Evolutionary conservation across 2,797 vertebrate genomes (phyloP).

Genomic region (Microctenopoma steveboyesi): DNA sequence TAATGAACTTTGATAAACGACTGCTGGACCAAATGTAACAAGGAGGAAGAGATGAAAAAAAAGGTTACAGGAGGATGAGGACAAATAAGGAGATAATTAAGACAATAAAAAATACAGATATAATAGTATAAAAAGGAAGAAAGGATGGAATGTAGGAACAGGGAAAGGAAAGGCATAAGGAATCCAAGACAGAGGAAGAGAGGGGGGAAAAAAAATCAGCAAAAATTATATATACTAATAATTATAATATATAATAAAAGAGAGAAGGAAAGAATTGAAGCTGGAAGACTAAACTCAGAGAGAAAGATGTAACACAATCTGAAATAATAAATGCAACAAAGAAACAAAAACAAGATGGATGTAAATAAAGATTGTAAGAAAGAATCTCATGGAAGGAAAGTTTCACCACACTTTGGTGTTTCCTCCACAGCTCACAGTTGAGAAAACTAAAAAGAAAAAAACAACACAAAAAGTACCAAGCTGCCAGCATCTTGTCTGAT

Average conservation of each 20-base stretch:
- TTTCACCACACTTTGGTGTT: background rate
- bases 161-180: background rate
- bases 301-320: too few relatives aligned
- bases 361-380: too few relatives aligned
- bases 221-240: too few relatives aligned
- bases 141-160: background rate
- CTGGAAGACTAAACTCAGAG: background rate
- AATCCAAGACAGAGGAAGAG: too few relatives aligned
- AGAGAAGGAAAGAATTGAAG: background rate
- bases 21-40: background rate
- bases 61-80: too few relatives aligned
- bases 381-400: background rate
- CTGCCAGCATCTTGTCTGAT: conserved; percentile 4
- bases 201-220: background rate
- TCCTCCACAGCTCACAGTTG: background rate
- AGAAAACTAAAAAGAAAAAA: background rate
- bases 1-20: background rate
- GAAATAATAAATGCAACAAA: background rate
- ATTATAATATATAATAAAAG: too few relatives aligned
- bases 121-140: too few relatives aligned
- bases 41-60: background rate
- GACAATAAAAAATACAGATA: background rate
- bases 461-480: conserved; percentile 11
- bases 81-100: background rate
- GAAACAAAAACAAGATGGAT: background rate